Percentiles rank a stretch among this genome's conserved stretches.
Evolutionary conservation across 2,113 vertebrate genomes (phyloP).

Genomic region (Pelecanoides urinatrix): DNA sequence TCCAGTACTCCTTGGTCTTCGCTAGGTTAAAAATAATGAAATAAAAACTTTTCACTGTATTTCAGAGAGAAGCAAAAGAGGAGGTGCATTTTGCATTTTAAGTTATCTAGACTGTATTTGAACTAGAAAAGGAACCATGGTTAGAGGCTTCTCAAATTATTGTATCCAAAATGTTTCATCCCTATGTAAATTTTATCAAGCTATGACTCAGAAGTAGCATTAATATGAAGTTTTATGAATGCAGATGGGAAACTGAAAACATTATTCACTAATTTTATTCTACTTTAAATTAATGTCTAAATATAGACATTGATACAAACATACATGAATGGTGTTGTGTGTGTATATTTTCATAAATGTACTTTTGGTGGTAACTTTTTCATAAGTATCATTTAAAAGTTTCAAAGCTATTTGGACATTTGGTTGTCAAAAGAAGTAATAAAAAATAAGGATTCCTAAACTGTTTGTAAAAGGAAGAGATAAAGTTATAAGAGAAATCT

Average conservation of each 20-base stretch:
- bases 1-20: neutral
- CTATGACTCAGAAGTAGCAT: neutral
- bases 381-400: neutral
- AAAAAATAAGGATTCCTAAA: neutral
- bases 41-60: neutral
- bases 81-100: neutral
- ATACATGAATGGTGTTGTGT: accelerated
- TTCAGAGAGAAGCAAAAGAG: neutral
- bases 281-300: neutral
- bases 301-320: neutral
- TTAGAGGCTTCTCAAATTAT: neutral
- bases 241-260: neutral
- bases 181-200: neutral
- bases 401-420: neutral
- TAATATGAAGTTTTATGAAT: neutral
- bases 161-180: neutral
- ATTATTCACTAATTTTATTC: neutral
- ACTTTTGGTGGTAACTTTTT: neutral
- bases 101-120: neutral
- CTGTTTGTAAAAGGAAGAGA: neutral
- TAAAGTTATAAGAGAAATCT: neutral
- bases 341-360: neutral
- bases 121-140: neutral
- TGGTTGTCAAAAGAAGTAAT: neutral
- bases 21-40: neutral